phyloP scores from a whole-genome alignment of 2,888 invertebrate genomes.

The Nemotelus nigrinus region DNA sequence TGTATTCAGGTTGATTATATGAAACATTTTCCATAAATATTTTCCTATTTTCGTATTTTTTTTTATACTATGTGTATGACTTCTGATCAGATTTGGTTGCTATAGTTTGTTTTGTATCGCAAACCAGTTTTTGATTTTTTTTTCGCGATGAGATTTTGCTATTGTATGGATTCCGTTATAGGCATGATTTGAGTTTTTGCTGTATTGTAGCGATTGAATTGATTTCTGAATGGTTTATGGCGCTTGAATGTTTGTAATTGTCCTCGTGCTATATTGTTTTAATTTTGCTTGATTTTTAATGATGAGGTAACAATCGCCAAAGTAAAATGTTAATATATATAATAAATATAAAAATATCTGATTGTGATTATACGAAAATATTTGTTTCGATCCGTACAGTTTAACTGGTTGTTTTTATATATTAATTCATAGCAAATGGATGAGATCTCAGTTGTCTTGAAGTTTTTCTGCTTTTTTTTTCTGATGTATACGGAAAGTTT shows the following conservation, averaged over 20 bases:
- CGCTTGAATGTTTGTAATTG: background rate
- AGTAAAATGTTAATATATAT: conserved; percentile 15
- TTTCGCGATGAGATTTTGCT: conserved; percentile 6
- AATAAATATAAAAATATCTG: conserved; percentile 41
- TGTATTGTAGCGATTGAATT: conserved; percentile 20
- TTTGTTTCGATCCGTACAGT: conserved; percentile 20
- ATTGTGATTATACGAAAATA: conserved; percentile 32
- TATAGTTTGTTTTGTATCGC: background rate
- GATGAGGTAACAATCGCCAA: conserved; percentile 42
- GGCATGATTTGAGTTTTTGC: background rate
- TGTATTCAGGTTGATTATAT: background rate
- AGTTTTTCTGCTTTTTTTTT: too few species aligned
- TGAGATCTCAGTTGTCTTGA: too few species aligned
- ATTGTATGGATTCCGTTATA: background rate
- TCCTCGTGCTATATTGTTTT: background rate
- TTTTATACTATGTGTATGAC: too few species aligned
- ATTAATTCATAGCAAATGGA: background rate
- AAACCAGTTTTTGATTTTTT: background rate
- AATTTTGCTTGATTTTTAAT: conserved; percentile 28
- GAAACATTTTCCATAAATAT: conserved; percentile 2
- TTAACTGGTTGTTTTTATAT: conserved; percentile 13
- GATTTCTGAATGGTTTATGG: too few species aligned
- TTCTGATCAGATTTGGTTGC: too few species aligned
- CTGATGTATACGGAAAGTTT: too few species aligned
- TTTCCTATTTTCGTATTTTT: background rate